phyloP scores from a whole-genome alignment of 2,888 invertebrate genomes.

The Heliconius hortense region DNA sequence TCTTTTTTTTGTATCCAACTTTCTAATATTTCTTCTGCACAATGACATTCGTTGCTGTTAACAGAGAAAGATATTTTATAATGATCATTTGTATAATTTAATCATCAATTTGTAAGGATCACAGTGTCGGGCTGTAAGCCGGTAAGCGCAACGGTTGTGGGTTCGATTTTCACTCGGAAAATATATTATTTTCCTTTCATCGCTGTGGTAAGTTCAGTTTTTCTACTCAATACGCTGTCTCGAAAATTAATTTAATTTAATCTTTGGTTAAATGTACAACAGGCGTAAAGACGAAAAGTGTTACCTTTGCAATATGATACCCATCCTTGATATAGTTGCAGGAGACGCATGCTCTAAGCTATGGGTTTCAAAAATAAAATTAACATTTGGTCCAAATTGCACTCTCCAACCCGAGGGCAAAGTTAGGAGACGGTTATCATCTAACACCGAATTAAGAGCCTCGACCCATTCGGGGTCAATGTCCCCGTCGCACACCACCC shows the following conservation, averaged over 20 bases:
- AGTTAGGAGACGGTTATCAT: conserved; percentile 97
- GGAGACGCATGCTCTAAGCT: conserved; percentile 96
- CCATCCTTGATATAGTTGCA: conserved; percentile 98
- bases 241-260: too few species aligned
- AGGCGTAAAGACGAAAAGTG: not conserved
- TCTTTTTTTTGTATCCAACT: conserved; percentile 62
- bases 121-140: too few species aligned
- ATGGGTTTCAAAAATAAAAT: conserved; percentile 98
- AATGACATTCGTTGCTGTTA: conserved; percentile 64
- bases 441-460: conserved; percentile 98
- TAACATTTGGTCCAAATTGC: conserved; percentile 95
- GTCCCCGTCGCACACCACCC: conserved; percentile 99
- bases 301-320: conserved; percentile 94
- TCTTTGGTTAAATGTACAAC: not conserved
- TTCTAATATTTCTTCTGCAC: conserved; percentile 59
- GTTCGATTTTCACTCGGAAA: too few species aligned
- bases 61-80: not conserved
- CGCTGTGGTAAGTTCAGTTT: too few species aligned
- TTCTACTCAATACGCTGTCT: too few species aligned
- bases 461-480: conserved; percentile 99
- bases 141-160: too few species aligned
- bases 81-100: not conserved
- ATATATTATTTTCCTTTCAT: too few species aligned
- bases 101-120: too few species aligned
- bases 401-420: conserved; percentile 98